These are phyloP conservation scores for Drosophila sordidapex DNA, from an alignment of 2,888 invertebrate species.

Conservation along the genomic window DNA sequence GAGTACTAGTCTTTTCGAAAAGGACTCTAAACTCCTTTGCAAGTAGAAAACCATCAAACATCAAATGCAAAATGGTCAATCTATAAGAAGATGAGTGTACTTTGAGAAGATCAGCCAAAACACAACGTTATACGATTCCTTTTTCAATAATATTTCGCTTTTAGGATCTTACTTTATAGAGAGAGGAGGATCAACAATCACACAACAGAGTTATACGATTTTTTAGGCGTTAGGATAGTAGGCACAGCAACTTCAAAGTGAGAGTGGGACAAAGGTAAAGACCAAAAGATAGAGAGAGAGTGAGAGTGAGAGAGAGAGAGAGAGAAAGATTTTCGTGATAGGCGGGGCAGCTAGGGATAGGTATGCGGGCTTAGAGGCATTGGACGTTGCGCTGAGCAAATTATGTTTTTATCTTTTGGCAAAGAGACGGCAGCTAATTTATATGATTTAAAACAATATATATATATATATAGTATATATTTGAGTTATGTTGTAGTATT, in stretches of 20 bases:
- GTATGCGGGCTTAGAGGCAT: slow-evolving; percentile 21
- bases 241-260: slow-evolving; percentile 1
- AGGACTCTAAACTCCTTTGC: slow-evolving; percentile 84
- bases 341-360: slow-evolving; percentile 25
- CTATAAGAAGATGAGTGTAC: background rate
- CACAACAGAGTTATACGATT: slow-evolving; percentile 48
- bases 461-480: slow-evolving; percentile 19
- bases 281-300: background rate
- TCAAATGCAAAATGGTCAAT: slow-evolving; percentile 55
- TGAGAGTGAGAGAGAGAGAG: slow-evolving; percentile 9
- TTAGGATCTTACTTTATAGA: slow-evolving; percentile 43
- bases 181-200: slow-evolving; percentile 15
- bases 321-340: slow-evolving; percentile 20
- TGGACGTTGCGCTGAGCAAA: slow-evolving; percentile 61
- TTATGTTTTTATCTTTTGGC: slow-evolving; percentile 54
- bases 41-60: slow-evolving; percentile 45
- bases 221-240: slow-evolving; percentile 50
- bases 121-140: slow-evolving; percentile 79
- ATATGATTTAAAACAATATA: slow-evolving; percentile 29
- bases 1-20: slow-evolving; percentile 84
- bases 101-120: slow-evolving; percentile 52
- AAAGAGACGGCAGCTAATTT: slow-evolving; percentile 64
- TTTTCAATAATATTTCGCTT: slow-evolving; percentile 54
- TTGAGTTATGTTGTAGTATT: slow-evolving; percentile 35
- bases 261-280: slow-evolving; percentile 3